phyloP scores from a whole-genome alignment of 2,797 vertebrate genomes.

The Cossypha niveicapilla region DNA sequence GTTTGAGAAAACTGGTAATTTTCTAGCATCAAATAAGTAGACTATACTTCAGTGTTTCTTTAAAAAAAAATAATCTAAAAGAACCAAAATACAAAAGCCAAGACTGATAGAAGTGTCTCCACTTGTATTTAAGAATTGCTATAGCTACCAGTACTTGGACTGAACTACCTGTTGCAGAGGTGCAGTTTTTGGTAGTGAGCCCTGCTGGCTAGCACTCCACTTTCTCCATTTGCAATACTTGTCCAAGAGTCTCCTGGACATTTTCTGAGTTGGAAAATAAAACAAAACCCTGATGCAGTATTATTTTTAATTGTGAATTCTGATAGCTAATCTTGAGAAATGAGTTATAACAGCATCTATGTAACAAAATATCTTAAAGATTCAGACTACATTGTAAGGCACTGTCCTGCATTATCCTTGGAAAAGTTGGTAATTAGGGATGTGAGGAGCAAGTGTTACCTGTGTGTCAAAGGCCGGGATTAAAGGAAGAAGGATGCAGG shows the following conservation, averaged over 20 bases:
- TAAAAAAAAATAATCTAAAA: background rate
- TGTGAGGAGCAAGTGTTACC: background rate
- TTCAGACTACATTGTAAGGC: background rate
- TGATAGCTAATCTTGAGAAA: background rate
- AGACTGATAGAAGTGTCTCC: background rate
- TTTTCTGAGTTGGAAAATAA: background rate
- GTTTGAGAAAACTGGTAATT: background rate
- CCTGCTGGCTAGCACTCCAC: background rate
- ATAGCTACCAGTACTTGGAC: background rate
- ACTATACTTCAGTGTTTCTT: background rate
- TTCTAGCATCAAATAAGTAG: background rate
- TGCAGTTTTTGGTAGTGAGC: background rate
- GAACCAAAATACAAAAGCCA: background rate
- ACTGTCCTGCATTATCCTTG: background rate
- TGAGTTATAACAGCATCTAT: background rate
- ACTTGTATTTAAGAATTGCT: background rate
- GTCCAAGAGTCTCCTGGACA: background rate
- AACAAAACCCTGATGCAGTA: background rate
- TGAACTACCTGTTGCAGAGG: background rate
- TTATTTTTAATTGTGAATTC: background rate
- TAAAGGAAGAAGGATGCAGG: background rate
- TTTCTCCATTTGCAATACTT: background rate
- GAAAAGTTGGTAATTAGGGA: background rate
- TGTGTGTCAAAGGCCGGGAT: background rate
- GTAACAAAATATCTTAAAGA: background rate